Conservation (phyloP, 2,797 vertebrate genomes). For the Allobates femoralis region DNA sequence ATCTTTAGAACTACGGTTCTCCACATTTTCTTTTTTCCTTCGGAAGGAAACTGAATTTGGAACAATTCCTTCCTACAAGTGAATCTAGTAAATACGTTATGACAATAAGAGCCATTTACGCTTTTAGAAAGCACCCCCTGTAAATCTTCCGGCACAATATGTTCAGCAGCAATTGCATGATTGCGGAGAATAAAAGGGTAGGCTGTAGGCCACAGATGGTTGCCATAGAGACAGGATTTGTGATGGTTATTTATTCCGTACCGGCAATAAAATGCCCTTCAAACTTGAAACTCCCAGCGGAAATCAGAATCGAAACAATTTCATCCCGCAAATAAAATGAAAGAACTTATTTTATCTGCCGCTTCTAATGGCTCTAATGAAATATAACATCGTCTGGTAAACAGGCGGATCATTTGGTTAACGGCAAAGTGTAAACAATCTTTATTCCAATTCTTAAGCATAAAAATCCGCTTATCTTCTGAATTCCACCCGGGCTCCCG, state of each 20-base stretch:
- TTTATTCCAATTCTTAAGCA: slow-evolving; percentile 6
- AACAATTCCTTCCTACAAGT: background rate
- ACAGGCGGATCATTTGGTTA: slow-evolving; percentile 40
- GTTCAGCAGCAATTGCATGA: slow-evolving; percentile 36
- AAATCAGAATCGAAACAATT: slow-evolving; percentile 53
- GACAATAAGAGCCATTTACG: slow-evolving; percentile 35
- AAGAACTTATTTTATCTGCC: slow-evolving; percentile 12
- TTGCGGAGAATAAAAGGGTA: slow-evolving; percentile 40
- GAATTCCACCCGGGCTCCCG: slow-evolving; percentile 5
- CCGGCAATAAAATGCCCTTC: slow-evolving; percentile 57
- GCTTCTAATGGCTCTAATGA: slow-evolving; percentile 26
- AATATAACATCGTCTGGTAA: slow-evolving; percentile 29
- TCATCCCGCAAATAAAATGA: slow-evolving; percentile 17
- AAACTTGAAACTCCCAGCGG: slow-evolving; percentile 52
- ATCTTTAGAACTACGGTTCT: background rate
- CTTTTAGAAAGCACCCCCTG: slow-evolving; percentile 13
- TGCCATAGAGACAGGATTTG: slow-evolving; percentile 57
- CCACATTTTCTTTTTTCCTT: background rate
- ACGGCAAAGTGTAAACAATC: slow-evolving; percentile 36
- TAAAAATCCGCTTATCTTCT: slow-evolving; percentile 15
- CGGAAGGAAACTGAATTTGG: background rate
- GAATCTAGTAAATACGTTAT: slow-evolving; percentile 19
- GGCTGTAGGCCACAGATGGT: slow-evolving; percentile 54
- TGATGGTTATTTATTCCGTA: slow-evolving; percentile 44
- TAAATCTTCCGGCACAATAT: slow-evolving; percentile 52